Evolutionary conservation across 1,140 invertebrate genomes (phyloP).

Genomic region (Tetramorium simillimum): DNA sequence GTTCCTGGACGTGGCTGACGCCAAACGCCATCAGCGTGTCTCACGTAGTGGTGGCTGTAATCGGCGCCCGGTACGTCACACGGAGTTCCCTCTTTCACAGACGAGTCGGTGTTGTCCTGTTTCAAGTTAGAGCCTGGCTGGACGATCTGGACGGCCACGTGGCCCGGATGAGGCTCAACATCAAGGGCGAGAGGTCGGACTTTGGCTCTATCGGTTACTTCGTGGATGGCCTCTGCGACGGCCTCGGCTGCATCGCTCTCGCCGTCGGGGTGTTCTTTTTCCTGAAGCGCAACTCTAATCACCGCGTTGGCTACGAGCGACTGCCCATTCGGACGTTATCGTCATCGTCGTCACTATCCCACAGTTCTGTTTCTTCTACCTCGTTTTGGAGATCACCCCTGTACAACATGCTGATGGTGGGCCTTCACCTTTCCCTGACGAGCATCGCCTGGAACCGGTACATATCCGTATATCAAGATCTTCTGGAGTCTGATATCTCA

Average conservation of each 20-base stretch:
- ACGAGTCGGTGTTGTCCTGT: constrained; percentile 89
- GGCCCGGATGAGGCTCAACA: constrained; percentile 89
- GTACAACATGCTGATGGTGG: constrained; percentile 88
- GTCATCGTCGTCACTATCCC: neutral
- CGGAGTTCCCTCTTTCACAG: constrained; percentile 89
- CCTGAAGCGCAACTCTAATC: constrained; percentile 89
- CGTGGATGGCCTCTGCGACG: constrained; percentile 91
- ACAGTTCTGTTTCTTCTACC: constrained; percentile 26
- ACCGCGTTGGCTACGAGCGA: constrained; percentile 88
- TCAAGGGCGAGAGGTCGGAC: constrained; percentile 90
- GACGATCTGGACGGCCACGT: constrained; percentile 93
- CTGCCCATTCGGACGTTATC: constrained; percentile 74
- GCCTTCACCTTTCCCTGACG: constrained; percentile 89
- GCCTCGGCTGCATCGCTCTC: constrained; percentile 89
- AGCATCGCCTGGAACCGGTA: constrained; percentile 93
- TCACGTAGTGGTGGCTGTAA: constrained; percentile 90
- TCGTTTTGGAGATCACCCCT: constrained; percentile 71
- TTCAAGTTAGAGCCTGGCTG: constrained; percentile 91
- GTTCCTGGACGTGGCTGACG: constrained; percentile 88
- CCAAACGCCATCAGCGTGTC: constrained; percentile 92
- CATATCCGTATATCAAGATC: constrained; percentile 91
- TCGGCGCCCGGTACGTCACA: constrained; percentile 89
- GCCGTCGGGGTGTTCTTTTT: constrained; percentile 88
- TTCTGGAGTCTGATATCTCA: constrained; percentile 87
- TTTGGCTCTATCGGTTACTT: constrained; percentile 90